These are phyloP conservation scores for Leptoteleia sp. DNA, from an alignment of 1,140 invertebrate genomes.

Conservation along the genomic window DNA sequence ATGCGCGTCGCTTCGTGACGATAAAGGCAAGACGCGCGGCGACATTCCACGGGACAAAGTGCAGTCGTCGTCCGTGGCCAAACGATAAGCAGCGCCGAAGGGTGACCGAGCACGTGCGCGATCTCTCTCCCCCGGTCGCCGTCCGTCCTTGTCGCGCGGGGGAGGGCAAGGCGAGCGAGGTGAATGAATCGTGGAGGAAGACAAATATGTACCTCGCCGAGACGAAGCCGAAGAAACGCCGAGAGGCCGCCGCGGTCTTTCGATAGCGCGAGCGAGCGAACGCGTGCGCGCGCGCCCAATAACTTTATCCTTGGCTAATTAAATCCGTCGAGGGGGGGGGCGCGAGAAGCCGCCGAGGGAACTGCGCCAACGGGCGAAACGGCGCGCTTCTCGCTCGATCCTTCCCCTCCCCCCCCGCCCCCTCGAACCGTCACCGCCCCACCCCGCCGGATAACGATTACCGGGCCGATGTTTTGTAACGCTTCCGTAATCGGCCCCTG, in stretches of 20 bases:
- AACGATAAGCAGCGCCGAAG: slow-evolving; percentile 65
- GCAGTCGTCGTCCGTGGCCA: slow-evolving; percentile 64
- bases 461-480: slow-evolving; percentile 20
- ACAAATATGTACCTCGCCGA: slow-evolving; percentile 57
- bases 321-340: slow-evolving; percentile 16
- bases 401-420: too few species aligned
- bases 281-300: neutral
- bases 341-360: slow-evolving; percentile 10
- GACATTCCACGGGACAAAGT: slow-evolving; percentile 68
- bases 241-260: slow-evolving; percentile 14
- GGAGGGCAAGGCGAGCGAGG: slow-evolving; percentile 47
- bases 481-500: slow-evolving; percentile 11
- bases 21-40: slow-evolving; percentile 66
- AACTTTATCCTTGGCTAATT: slow-evolving; percentile 44
- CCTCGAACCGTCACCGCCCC: slow-evolving; percentile 28
- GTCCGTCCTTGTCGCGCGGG: slow-evolving; percentile 22
- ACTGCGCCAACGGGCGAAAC: slow-evolving; percentile 22
- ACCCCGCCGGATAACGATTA: slow-evolving; percentile 37
- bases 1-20: slow-evolving; percentile 62
- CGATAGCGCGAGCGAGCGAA: slow-evolving; percentile 33
- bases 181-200: slow-evolving; percentile 61
- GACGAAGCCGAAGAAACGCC: slow-evolving; percentile 39
- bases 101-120: slow-evolving; percentile 65
- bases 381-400: too few species aligned
- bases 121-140: slow-evolving; percentile 46